Percentiles rank a stretch among this genome's conserved stretches.
Evolutionary conservation across 1,140 invertebrate species (phyloP).

Genomic region (Arctopsyche grandis): DNA sequence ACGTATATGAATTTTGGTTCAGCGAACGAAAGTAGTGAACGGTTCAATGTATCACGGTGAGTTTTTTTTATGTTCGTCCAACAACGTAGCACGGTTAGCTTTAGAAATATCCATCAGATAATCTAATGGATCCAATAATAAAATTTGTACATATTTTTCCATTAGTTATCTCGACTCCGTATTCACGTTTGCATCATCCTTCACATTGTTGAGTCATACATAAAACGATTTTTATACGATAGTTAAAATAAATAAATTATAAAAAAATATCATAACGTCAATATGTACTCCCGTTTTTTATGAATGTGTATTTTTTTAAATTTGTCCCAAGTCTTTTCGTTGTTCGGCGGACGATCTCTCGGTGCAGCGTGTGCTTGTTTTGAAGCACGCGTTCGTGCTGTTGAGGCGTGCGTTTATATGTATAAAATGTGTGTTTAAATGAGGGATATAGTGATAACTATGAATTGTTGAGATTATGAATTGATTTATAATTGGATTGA

Average conservation of each 20-base stretch:
- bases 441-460: too few species aligned
- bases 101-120: not conserved
- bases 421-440: constrained; percentile 7
- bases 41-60: too few species aligned
- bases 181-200: not conserved
- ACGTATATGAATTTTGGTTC: too few species aligned
- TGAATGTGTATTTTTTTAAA: constrained; percentile 20
- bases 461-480: constrained; percentile 41
- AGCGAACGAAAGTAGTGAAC: too few species aligned
- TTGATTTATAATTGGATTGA: constrained; percentile 37
- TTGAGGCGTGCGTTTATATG: not conserved
- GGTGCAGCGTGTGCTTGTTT: not conserved
- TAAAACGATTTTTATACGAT: constrained; percentile 17
- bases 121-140: constrained; percentile 10
- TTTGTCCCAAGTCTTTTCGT: not conserved
- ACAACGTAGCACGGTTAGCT: not conserved
- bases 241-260: constrained; percentile 1
- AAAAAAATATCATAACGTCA: constrained; percentile 24
- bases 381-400: not conserved
- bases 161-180: constrained; percentile 4
- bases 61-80: not conserved
- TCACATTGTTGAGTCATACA: not conserved
- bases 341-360: too few species aligned
- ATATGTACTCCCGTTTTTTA: constrained; percentile 12
- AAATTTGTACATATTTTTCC: constrained; percentile 11